These are phyloP conservation scores for Telmatochromis brachygnathus DNA, from an alignment of 2,113 vertebrate species.

Conservation along the genomic window DNA sequence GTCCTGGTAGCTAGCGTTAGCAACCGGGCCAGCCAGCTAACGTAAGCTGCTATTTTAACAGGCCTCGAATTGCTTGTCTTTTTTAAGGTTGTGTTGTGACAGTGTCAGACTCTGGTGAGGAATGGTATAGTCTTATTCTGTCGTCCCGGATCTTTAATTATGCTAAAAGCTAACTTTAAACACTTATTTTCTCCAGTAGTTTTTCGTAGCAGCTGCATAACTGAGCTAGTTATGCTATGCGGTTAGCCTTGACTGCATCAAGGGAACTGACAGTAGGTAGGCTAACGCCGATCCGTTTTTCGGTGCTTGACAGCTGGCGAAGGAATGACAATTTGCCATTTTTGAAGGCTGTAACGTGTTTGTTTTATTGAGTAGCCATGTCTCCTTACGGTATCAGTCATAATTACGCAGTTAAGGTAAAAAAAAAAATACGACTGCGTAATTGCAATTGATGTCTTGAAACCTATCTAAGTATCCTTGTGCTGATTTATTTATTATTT, in stretches of 20 bases:
- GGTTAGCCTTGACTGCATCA: background rate
- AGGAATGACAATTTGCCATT: background rate
- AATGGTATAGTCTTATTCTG: background rate
- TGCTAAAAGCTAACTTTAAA: background rate
- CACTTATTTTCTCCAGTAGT: background rate
- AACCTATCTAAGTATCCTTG: background rate
- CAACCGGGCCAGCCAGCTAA: slow-evolving; percentile 23
- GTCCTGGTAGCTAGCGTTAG: slow-evolving; percentile 40
- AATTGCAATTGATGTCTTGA: background rate
- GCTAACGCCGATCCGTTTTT: background rate
- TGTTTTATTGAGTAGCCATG: background rate
- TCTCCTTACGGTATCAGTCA: background rate
- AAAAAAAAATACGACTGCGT: background rate
- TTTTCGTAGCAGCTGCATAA: background rate
- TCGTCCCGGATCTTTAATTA: background rate
- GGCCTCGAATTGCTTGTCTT: background rate
- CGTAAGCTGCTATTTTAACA: background rate
- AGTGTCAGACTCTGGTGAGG: background rate
- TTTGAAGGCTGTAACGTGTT: background rate
- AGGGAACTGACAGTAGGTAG: background rate
- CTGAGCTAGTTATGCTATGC: background rate
- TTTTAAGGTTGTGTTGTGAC: background rate
- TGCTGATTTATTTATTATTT: background rate
- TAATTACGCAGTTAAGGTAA: background rate
- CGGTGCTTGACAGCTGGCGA: background rate